These are phyloP conservation scores for Anagyrus pseudococci DNA, from an alignment of 2,888 invertebrate species.

Conservation along the genomic window DNA sequence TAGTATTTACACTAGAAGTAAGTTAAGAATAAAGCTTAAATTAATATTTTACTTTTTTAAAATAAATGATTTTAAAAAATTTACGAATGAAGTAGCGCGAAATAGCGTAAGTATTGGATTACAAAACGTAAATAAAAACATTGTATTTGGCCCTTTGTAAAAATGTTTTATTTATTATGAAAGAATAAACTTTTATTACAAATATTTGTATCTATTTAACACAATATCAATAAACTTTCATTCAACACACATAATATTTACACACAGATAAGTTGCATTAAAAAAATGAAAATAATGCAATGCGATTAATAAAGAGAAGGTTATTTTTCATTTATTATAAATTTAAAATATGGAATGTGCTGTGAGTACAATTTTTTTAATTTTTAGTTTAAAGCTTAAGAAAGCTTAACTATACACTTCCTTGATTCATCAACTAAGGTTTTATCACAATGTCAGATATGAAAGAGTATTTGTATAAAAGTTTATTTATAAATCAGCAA, in stretches of 20 bases:
- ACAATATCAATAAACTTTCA: conserved; percentile 33
- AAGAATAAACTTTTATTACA: conserved; percentile 35
- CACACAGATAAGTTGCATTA: conserved; percentile 8
- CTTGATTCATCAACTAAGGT: neutral
- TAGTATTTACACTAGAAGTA: no score
- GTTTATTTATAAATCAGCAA: conserved; percentile 34
- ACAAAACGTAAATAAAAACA: conserved; percentile 10
- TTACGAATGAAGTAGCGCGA: no score
- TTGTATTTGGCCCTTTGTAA: conserved; percentile 24
- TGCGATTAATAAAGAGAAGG: conserved; percentile 5
- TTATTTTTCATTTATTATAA: conserved; percentile 8
- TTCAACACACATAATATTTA: conserved; percentile 37
- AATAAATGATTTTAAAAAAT: no score
- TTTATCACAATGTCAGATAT: conserved; percentile 33
- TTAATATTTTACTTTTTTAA: no score
- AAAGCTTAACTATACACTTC: neutral
- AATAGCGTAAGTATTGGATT: no score
- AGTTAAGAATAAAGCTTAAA: no score
- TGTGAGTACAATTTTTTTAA: conserved; percentile 1
- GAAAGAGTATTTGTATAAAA: conserved; percentile 38
- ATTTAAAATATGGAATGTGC: conserved; percentile 28
- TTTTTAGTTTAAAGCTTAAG: conserved; percentile 2
- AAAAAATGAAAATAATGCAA: conserved; percentile 25
- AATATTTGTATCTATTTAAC: conserved; percentile 34
- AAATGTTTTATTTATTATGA: conserved; percentile 34